A percentile compares a stretch with the other conserved stretches of the same genome.
Evolutionary conservation across 37 sponge, comb jelly and placozoan genomes (phyloP).

Genomic region (Spongilla lacustris): DNA sequence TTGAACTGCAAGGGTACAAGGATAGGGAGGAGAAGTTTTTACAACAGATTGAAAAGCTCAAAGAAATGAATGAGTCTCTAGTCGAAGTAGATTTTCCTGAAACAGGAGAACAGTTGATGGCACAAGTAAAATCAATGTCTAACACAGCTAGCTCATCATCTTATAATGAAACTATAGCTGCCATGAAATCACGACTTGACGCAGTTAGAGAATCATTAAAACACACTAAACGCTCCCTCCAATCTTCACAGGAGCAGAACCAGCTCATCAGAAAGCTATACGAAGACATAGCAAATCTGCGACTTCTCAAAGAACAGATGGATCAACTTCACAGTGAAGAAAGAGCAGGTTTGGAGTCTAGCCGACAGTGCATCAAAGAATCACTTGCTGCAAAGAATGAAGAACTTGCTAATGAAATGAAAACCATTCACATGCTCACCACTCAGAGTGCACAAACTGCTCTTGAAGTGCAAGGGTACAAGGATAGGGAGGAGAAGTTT

Average conservation of each 20-base stretch:
- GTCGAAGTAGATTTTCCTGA: background rate
- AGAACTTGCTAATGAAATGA: background rate
- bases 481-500: background rate
- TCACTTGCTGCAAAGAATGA: background rate
- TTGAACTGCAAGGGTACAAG: background rate
- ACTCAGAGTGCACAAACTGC: background rate
- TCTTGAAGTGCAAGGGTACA: background rate
- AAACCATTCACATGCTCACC: too few species aligned
- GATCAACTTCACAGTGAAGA: background rate
- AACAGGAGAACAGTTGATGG: background rate
- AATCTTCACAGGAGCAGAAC: background rate
- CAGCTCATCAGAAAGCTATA: background rate
- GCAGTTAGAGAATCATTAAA: constrained; percentile 15
- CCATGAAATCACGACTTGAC: constrained; percentile 61
- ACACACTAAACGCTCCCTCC: background rate
- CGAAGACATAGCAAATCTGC: background rate
- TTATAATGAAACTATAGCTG: constrained; percentile 28
- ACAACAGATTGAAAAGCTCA: background rate
- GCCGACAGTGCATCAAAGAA: too few species aligned
- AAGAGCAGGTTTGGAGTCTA: background rate
- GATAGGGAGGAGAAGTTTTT: background rate
- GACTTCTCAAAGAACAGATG: background rate
- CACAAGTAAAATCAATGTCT: background rate
- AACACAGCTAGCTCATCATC: background rate
- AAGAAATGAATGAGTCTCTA: background rate